Base-by-base conservation (phyloP, 1,140 invertebrate genomes). In the Listronotus oregonensis region DNA sequence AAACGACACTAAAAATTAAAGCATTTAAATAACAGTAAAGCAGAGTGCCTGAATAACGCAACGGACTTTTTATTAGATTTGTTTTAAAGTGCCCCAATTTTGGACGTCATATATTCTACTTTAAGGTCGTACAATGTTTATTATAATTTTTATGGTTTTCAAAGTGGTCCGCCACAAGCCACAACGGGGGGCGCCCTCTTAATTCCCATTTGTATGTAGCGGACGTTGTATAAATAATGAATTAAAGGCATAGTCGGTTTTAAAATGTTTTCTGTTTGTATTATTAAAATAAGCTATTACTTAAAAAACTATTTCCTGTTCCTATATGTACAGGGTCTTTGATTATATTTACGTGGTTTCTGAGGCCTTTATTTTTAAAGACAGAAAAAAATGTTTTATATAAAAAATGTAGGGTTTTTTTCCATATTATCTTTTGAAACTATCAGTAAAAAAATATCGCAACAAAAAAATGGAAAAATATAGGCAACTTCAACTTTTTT, bases 11-110 rank as follows among this genome's bases (percentile, higher is more conserved):
- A 54, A 54, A 54, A 54, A 54, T 54, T 27, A 40, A 54, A 54
- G 10, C 51, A 39, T 54, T 54, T 54, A 54, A 54, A 54, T 39
- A 32, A 14, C 18, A 51, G 49, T 21, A 51, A 32, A 51, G 31
- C 15, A 4, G 14, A 54, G 51, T 54, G 34, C 27, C 32, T 54
- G 51, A 54, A 54, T 32, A 54, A 54, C 34, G 51, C n/a, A 54
- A 54, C 18, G 51, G 31, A 39, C 51, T 54, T 54, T 54, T 54
- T 54, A 54, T 54, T 54, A 54, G 51, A 54, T 54, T 54, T 54
- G 39, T 32, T 54, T 54, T 54, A 37, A 54, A 54, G 51, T 54
- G 51, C 27, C 37, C 51, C 51, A 54, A 54, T 54, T 54, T 54
- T 32, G 37, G 32, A 54, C 27, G 51, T 54, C 47, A 50, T 50